These are phyloP conservation scores for Thymelicus sylvestris DNA, from an alignment of 2,888 invertebrate genomes.

Conservation along the genomic window DNA sequence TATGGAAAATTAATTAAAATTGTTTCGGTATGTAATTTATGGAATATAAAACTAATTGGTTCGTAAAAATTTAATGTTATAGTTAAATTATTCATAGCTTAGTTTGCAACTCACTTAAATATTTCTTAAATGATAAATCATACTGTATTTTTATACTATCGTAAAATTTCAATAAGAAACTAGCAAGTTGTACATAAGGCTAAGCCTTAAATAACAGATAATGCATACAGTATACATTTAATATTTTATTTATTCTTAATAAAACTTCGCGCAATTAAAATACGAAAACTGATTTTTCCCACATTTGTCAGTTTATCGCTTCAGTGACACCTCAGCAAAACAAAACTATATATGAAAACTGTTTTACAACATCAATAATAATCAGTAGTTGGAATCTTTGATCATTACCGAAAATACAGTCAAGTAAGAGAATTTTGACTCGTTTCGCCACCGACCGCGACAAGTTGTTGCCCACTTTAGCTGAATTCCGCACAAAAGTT, in stretches of 20 bases:
- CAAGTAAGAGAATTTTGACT: constrained; percentile 75
- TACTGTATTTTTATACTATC: too few species aligned
- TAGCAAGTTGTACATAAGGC: too few species aligned
- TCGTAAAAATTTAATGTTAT: background rate
- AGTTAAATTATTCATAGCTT: background rate
- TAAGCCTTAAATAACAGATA: too few species aligned
- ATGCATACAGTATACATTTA: too few species aligned
- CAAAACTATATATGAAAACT: background rate
- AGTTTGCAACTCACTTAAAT: too few species aligned
- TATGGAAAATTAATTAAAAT: constrained; percentile 44
- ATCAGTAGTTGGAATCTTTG: constrained; percentile 44
- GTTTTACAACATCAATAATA: constrained; percentile 14
- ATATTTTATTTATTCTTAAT: too few species aligned
- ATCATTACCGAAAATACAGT: constrained; percentile 73
- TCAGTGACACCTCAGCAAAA: too few species aligned
- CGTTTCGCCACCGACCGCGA: constrained; percentile 76
- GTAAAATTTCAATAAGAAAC: too few species aligned
- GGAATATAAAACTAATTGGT: background rate
- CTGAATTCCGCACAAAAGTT: constrained; percentile 81
- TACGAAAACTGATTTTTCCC: too few species aligned
- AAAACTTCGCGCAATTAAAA: too few species aligned
- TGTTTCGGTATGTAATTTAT: constrained; percentile 48
- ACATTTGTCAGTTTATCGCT: background rate
- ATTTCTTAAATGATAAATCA: too few species aligned
- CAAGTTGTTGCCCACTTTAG: constrained; percentile 79